Conservation (phyloP, 2,888 invertebrate species). For the Bhutanitis thaidina region DNA sequence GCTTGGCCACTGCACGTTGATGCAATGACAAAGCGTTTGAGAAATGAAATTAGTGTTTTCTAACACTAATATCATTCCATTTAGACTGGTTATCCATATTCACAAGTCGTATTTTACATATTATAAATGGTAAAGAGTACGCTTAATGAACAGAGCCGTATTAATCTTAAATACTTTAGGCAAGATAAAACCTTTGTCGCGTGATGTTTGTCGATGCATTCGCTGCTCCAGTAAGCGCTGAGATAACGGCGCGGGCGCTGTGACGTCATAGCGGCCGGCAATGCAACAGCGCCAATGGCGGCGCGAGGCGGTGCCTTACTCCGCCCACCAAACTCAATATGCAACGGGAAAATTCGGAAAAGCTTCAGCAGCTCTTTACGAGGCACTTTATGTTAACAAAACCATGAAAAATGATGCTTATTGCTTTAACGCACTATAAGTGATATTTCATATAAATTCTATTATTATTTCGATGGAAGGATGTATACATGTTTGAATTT, state of each 20-base stretch:
- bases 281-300: constrained; percentile 60
- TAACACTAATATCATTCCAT: too few species aligned
- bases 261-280: constrained; percentile 73
- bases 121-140: too few species aligned
- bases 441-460: constrained; percentile 8
- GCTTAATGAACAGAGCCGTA: too few species aligned
- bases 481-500: too few species aligned
- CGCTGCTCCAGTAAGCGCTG: constrained; percentile 41
- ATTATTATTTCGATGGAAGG: too few species aligned
- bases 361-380: constrained; percentile 24
- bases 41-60: too few species aligned
- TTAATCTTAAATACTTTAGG: neutral
- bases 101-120: too few species aligned
- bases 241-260: constrained; percentile 39
- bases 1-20: too few species aligned
- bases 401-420: constrained; percentile 12
- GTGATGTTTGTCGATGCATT: constrained; percentile 17
- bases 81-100: too few species aligned
- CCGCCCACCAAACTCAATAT: constrained; percentile 54
- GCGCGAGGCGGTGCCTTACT: constrained; percentile 62
- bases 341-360: constrained; percentile 61
- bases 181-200: constrained; percentile 14
- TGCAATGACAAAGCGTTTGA: too few species aligned
- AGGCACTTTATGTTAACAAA: constrained; percentile 9
- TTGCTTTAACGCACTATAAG: constrained; percentile 3